Base-by-base conservation (phyloP, 2,888 invertebrate genomes). In the Cantharis rustica region DNA sequence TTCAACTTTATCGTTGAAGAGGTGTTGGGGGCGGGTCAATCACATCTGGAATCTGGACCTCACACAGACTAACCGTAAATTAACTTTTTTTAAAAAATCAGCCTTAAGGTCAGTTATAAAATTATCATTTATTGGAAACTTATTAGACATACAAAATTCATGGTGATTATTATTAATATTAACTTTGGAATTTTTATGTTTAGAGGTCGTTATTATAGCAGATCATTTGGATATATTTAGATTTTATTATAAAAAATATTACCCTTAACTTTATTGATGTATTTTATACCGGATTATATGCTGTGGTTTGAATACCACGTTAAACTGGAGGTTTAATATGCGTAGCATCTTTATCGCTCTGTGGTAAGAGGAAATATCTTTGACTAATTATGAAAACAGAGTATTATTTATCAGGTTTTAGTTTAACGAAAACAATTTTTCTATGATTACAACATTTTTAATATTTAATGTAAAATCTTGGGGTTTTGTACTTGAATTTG, bases 111-210 rank as follows among this genome's bases (percentile, higher is more conserved):
- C 20, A 17, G 77, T 76, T 81, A 80, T 82, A 82, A 82, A 82
- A 82, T 83, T 81, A 82, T 82, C 83, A 81, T 83, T 82, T 83
- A 82, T 82, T 82, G 83, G 82, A 83, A 83, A 83, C 79, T 82
- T 78, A 81, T 78, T 78, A 69, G 62, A 72, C 74, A 72, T 70
- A 72, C 74, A 77, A 77, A 72, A 73, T 69, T 70, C 72, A 17
- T 61, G 63, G 62, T 76, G 64, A 76, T 72, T 73, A 76, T 72
- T 73, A 76, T 73, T 72, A 72, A 76, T 68, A 72, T 61, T 68
- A 66, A 26, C 31, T 27, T 63, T 64, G 76, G 72, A 76, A 76
- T 72, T 72, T 69, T 75, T 63, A 70, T 71, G 61, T 75, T 47
- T 47, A n/a, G n/a, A 47, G 13, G 31, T 72, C 16, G 68, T 68